A percentile compares a stretch with the other conserved stretches of the same genome.
Evolutionary conservation across 1,140 invertebrate genomes (phyloP).

Genomic region (Hormaphis cornu): DNA sequence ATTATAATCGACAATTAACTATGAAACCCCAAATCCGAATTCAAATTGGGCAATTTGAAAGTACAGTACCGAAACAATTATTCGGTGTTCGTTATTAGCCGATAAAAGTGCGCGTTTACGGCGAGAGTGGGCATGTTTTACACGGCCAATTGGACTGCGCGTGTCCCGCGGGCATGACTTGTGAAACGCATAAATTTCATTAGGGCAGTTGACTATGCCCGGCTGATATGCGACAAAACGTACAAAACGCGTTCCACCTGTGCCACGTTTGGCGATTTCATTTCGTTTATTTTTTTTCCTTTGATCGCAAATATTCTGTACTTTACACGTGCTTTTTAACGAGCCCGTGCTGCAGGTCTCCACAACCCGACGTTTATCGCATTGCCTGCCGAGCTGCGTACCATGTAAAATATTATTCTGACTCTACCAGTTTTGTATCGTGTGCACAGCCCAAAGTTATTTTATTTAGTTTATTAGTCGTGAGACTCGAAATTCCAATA

Average conservation of each 20-base stretch:
- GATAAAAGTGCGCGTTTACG: background rate
- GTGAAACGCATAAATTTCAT: conserved; percentile 21
- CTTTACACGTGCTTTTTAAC: background rate
- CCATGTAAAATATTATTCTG: too few species aligned
- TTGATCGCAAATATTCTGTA: too few species aligned
- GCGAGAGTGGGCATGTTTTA: too few species aligned
- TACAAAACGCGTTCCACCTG: conserved; percentile 1
- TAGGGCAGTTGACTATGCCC: background rate
- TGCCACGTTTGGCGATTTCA: background rate
- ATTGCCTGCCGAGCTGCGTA: too few species aligned
- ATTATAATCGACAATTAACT: background rate
- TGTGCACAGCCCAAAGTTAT: too few species aligned
- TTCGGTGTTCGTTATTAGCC: background rate
- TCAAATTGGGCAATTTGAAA: background rate
- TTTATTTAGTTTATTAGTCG: too few species aligned
- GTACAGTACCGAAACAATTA: too few species aligned
- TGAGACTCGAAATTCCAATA: too few species aligned
- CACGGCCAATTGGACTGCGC: background rate
- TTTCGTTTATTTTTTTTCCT: background rate
- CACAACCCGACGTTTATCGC: too few species aligned
- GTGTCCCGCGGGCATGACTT: conserved; percentile 1
- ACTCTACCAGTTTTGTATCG: too few species aligned
- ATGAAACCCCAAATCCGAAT: background rate
- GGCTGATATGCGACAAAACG: conserved; percentile 8
- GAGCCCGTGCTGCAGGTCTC: too few species aligned